Evolutionary conservation across 2,888 invertebrate species (phyloP), one percentile per base, ranked within the genome.

Genomic region (Anthophora plumipes): DNA sequence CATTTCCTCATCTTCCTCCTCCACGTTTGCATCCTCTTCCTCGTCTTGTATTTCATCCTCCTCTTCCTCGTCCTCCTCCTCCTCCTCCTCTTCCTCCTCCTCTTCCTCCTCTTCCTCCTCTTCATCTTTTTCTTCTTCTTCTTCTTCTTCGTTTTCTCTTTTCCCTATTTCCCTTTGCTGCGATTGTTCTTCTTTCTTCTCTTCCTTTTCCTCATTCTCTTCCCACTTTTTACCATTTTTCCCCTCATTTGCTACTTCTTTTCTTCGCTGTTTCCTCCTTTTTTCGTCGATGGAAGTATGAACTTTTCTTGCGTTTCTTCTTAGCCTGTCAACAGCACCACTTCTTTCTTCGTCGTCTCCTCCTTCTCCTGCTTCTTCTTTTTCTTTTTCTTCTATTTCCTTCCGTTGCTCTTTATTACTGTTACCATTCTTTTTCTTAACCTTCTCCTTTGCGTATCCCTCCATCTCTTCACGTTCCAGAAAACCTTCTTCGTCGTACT

Each of bases 171-270:
- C 12, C 57, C 11, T 43, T 80, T 59, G n/a, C 52, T n/a, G 41
- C 43, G 0, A n/a, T 12, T 17, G 63, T 31, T 31, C 22, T 22
- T 17, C 31, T 31, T 59, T 59, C 22, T 64, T 46, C 20, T 73
- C 74, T 0, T 76, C 79, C 3, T 73, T 57, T 8, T 78, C 80
- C 2, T 80, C 80, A 0, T 71, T 67, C 12, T 43, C 46, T 25
- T 68, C 71, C 31, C 9, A 61, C n/a, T 52, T 80, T 55, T 12
- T 80, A 48, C 2, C 57, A 59, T 52, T 61, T 70, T 61, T 74
- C 9, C n/a, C 12, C 0, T 22, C 43, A 1, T 8, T 55, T 0
- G 14, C 6, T 9, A 6, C 7, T 6, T 37, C 39, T 20, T 6
- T 48, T 12, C 20, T 31, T 31, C 31, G 31, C 1, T 31, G 68